phyloP scores from a whole-genome alignment of 2,113 vertebrate genomes.

The Corvus cornix region DNA sequence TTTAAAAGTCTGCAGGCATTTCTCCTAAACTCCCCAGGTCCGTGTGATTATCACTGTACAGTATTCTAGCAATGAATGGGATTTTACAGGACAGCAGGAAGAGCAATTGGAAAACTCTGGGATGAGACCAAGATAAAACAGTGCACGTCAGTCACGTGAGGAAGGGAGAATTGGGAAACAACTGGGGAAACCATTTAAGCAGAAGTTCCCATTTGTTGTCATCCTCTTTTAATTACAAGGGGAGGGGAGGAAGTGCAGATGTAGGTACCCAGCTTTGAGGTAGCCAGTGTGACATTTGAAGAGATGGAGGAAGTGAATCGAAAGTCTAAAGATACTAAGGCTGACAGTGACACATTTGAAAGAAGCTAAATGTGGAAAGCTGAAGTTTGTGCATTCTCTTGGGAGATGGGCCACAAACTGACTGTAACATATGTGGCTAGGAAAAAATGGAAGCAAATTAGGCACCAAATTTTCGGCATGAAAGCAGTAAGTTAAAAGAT shows the following conservation, averaged over 20 bases:
- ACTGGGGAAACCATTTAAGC: neutral
- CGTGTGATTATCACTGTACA: neutral
- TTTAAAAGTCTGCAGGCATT: neutral
- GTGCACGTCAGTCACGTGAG: neutral
- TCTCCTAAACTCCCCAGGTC: neutral
- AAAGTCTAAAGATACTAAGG: neutral
- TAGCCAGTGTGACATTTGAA: neutral
- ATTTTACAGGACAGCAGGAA: neutral
- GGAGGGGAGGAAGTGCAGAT: neutral
- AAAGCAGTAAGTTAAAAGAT: neutral
- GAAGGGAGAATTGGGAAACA: neutral
- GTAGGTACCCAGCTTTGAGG: neutral
- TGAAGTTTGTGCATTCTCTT: neutral
- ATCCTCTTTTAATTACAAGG: neutral
- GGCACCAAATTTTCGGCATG: neutral
- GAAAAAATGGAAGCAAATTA: neutral
- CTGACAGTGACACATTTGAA: neutral
- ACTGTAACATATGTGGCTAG: neutral
- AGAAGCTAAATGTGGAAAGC: neutral
- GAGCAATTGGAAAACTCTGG: neutral
- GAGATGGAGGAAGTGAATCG: neutral
- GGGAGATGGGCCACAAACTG: neutral
- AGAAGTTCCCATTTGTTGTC: neutral
- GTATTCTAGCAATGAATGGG: neutral
- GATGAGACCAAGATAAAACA: neutral